Base-by-base conservation (phyloP, 1,140 invertebrate genomes). In the Portunus trituberculatus region DNA sequence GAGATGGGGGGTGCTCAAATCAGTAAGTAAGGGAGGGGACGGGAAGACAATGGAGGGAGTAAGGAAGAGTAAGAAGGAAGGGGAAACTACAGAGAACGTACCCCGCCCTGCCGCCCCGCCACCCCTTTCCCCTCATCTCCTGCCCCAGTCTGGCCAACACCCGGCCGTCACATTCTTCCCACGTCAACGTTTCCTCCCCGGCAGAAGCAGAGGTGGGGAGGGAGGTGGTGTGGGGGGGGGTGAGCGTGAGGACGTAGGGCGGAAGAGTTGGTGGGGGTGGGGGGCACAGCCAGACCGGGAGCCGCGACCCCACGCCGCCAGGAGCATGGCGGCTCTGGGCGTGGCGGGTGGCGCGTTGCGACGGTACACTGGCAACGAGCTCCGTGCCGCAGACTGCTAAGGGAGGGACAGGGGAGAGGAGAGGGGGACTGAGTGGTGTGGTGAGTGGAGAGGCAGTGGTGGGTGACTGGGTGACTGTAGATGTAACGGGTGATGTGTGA, bases 331-430 rank as follows among this genome's bases (percentile, higher is more conserved):
- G 67, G 67, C 67, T 25, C 67, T 76, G 67, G 67, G 67, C 67
- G 67, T 76, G 67, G 67, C 67, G 67, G n/a, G 67, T 76, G 67
- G 67, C 67, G 67, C 67, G 67, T 76, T 76, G 67, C 67, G 67
- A 76, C 67, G 67, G n/a, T 76, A 76, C 67, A 76, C 67, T 76
- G 67, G 67, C 67, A 76, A 25, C 20, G n/a, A 76, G 67, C 67
- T n/a, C n/a, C 20, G 67, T 76, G 67, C 67, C 67, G 67, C 67
- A 76, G 67, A 12, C 67, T 76, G 67, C 6, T n/a, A 1, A n/a
- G 67, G 67, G 67, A 20, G 67, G 67, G 25, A 25, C 12, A 20
- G 67, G 67, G 67, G 25, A 20, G 67, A 2, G 67, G 20, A 0
- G 8, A 25, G 20, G 20, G 67, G 20, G 67, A 76, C 52, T 20